phyloP scores from a whole-genome alignment of 2,888 invertebrate species.

The Pollenia angustigena region DNA sequence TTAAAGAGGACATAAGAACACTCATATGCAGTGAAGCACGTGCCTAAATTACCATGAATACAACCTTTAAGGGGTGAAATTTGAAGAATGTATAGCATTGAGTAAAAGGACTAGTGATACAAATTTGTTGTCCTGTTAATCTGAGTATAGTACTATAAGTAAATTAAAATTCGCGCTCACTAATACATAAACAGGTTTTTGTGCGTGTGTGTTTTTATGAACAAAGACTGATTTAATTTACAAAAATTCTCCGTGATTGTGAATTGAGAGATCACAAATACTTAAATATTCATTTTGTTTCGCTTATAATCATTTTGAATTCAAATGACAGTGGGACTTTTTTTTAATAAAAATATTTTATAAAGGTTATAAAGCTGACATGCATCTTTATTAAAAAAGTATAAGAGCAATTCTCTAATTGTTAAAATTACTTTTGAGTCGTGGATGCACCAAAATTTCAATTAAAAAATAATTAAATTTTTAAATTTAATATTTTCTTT shows the following conservation, averaged over 20 bases:
- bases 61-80: constrained; percentile 81
- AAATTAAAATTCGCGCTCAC: constrained; percentile 79
- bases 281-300: constrained; percentile 67
- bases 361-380: not conserved
- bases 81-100: constrained; percentile 50
- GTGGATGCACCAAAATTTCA: too few relatives aligned
- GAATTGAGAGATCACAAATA: constrained; percentile 66
- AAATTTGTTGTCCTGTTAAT: constrained; percentile 63
- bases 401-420: too few relatives aligned
- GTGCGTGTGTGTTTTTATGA: constrained; percentile 12
- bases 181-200: constrained; percentile 52
- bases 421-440: too few relatives aligned
- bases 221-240: constrained; percentile 45
- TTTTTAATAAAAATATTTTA: not conserved
- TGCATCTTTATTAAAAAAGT: not conserved
- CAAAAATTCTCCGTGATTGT: constrained; percentile 40
- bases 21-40: constrained; percentile 77
- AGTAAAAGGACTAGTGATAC: constrained; percentile 6
- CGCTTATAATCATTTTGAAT: constrained; percentile 74
- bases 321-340: constrained; percentile 76
- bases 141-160: constrained; percentile 78
- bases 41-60: constrained; percentile 82
- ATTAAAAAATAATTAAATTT: too few relatives aligned
- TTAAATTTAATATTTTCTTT: too few relatives aligned
- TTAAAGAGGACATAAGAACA: constrained; percentile 60